Evolutionary conservation across 2,888 invertebrate genomes (phyloP), one percentile per base, ranked within the genome.

Genomic region (Rotaria macrura): DNA sequence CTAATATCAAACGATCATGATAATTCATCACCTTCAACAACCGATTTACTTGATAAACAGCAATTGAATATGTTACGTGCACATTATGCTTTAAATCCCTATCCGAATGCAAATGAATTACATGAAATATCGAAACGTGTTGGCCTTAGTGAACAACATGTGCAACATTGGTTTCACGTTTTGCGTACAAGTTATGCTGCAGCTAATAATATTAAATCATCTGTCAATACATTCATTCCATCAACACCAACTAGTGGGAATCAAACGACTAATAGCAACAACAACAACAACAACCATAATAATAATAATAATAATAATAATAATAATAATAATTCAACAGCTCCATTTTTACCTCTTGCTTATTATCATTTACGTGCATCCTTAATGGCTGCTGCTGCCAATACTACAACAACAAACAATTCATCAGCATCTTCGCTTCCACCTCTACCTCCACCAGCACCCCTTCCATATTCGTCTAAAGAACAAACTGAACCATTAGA

Each of bases 401-500:
- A 52, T 49, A 83, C 49, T 54, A 25, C 55, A 34, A 40, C 54
- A 38, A 84, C 72, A 34, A 47, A 83, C 25, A 43, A 83, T 34
- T 43, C 57, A 1, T 47, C 10, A 43, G n/a, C n/a, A n/a, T n/a
- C n/a, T n/a, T 10, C 43, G 10, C 43, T 10, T 7, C 43, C 43
- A 49, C 83, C 9, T 55, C 83, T 17, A 54, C 83, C 12, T 55
- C 79, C 57, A 65, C 84, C 29, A 43, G 0, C 52, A 52, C 34
- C 43, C 25, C 34, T 49, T 84, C n/a, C 79, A 79, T 40, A 65
- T 47, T 34, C 85, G 29, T 38, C 54, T 17, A 54, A 49, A 74
- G 84, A 85, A 87, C 88, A 85, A 95, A 95, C 89, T 94, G 88
- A 96, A 90, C 97, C 97, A 0, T 92, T 97, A 86, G 97, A 97